Base-by-base conservation (phyloP, 1,140 invertebrate species). In the Magallana gigas region DNA sequence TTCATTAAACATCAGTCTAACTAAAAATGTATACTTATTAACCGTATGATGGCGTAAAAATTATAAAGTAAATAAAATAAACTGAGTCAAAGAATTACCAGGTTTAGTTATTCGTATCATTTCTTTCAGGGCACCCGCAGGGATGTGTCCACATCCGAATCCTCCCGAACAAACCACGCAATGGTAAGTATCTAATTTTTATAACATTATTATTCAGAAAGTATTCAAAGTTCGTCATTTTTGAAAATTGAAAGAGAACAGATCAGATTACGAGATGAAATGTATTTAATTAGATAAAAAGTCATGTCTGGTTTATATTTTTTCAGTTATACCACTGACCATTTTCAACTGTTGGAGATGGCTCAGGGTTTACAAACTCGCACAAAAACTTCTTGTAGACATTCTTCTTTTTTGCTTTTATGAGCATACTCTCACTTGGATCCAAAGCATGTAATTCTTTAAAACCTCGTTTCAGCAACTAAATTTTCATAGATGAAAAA, bases 61-160 rank as follows among this genome's bases (percentile, higher is more conserved):
- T 48, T 48, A 48, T 48, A 48, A 48, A 48, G 5, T 48, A 48
- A 48, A 5, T 48, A 48, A 48, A 48, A 48, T 48, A 48, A 48
- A 48, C 2, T 5, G 36, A 48, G 36, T 48, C 36, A 48, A 48
- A 56, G 56, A 11, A 4, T 1, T 89, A 94, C 94, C 94, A 90
- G 92, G 91, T 90, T 94, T 95, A 6, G 94, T 93, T 6, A 95
- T 86, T 57, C 94, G 90, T 56, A 94, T 91, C 91, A 95, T 93
- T 89, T 95, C 94, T 57, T 92, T 85, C 4, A 95, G 62, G n/a
- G 92, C 94, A 14, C 84, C 86, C 4, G 89, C 88, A 0, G 94
- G 95, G 83, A 95, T 94, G 86, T 95, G 94, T 11, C 94, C 94
- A 86, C 95, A 93, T 9, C 94, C 94, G 93, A 95, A 94, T 14